Base-by-base conservation (phyloP, 2,797 vertebrate genomes). In the Acanthis flammea region DNA sequence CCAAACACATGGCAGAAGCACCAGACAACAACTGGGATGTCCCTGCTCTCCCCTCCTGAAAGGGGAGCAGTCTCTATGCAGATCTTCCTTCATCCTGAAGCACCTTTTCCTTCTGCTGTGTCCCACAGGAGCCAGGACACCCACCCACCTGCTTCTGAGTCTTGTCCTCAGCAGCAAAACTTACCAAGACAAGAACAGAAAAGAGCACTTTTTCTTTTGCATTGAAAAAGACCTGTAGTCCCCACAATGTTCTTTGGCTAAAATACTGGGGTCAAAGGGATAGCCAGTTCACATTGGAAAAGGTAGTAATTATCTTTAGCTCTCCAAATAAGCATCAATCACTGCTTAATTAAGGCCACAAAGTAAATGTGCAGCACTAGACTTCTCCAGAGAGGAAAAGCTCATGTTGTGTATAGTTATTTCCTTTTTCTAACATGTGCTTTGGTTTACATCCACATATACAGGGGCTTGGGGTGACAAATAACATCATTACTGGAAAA, bases 401-500 rank as follows among this genome's bases (percentile, higher is more conserved):
- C 78, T 87, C 60, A 35, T 60, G 55, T 95, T 66, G 92, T 81
- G 48, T 92, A n/a, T 23, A 76, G 76, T 76, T 94, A 88, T 90
- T 91, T 88, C 76, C 41, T 70, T 95, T 84, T 91, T 35, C 48
- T 74, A 91, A 75, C 80, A 72, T 70, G 60, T 87, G 81, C 42
- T 91, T 93, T 74, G 57, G 67, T 96, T 92, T 94, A 94, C 25
- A 76, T 89, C 53, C 86, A 54, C 68, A 79, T 79, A 77, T 79
- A 76, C 48, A 88, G 57, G 86, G 75, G 45, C 53, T 94, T 87
- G 57, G 88, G 90, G 86, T 97, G 95, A 97, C 80, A 95, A 96
- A 97, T 92, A 94, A 93, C 92, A 90, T 93, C 83, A 92, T 95
- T 95, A 94, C 78, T 71, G 68, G 57, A 86, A 94, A 94, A 95